These are phyloP conservation scores for Suricata suricatta DNA, from an alignment of 2,113 vertebrate species.

Conservation along the genomic window DNA sequence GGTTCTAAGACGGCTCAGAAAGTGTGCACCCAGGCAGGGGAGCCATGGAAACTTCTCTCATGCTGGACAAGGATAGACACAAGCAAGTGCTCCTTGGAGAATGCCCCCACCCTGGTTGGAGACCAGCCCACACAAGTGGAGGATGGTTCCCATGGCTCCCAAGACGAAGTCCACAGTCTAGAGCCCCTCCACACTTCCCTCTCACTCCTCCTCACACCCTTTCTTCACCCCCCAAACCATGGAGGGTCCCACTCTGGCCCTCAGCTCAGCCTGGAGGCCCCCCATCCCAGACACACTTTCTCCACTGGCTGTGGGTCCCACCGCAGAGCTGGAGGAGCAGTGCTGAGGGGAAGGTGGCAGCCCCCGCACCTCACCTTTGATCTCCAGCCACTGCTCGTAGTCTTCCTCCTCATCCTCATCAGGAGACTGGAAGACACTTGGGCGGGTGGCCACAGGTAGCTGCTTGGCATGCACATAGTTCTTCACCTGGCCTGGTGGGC, in stretches of 20 bases:
- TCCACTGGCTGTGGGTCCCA: neutral
- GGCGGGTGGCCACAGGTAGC: slow-evolving; percentile 87
- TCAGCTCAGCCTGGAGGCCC: neutral
- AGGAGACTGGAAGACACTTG: slow-evolving; percentile 93
- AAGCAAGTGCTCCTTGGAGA: neutral
- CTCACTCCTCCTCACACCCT: neutral
- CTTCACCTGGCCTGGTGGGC: slow-evolving; percentile 91
- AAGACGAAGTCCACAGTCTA: neutral
- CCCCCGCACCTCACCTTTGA: slow-evolving; percentile 84
- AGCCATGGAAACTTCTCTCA: neutral
- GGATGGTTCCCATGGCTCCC: neutral
- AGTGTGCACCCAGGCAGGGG: neutral
- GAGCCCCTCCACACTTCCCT: neutral
- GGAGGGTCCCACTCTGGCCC: neutral
- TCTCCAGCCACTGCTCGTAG: slow-evolving; percentile 91
- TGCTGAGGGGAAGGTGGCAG: neutral
- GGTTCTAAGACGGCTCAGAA: neutral
- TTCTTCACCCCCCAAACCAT: neutral
- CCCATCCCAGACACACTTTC: neutral
- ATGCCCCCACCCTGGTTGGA: neutral
- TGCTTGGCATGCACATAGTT: slow-evolving; percentile 91
- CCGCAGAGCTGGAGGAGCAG: neutral
- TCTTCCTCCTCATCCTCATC: slow-evolving; percentile 94
- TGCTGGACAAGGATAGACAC: neutral
- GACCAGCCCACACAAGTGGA: neutral